Base-by-base conservation (phyloP, 2,888 invertebrate genomes). In the Cryptophagus acutangulus region DNA sequence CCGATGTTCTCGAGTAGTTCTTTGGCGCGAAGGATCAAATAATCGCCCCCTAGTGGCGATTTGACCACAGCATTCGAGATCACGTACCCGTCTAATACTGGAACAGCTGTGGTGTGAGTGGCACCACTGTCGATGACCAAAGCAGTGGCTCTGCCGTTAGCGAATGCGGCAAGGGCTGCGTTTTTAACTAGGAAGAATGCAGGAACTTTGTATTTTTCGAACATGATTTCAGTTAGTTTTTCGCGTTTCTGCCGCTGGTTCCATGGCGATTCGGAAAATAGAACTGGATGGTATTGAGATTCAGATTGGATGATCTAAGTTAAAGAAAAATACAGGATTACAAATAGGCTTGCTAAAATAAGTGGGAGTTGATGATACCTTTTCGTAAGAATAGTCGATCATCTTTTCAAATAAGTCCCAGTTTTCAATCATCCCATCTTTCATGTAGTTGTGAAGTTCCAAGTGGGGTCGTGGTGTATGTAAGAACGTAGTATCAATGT, bases 351-450 rank as follows among this genome's bases (percentile, higher is more conserved):
- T 34, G 10, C 3, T 26, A 16, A 34, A 15, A 14, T 2, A 10
- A 26, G 3, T 12, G n/a, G n/a, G n/a, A n/a, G n/a, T n/a, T n/a
- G n/a, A n/a, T n/a, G n/a, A n/a, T 52, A 77, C 81, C 72, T 91
- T 90, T 28, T 86, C 81, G 65, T 97, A 97, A 1, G 92, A 87
- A 67, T 97, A 92, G 64, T 99, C 95, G 16, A 89, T 71, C 58
- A 96, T 87, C 70, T 93, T 90, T 71, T 99, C 99, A 71, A 99
- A 99, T 45, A 95, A 73, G 63, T 97, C 96, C 97, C 97, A 99
- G 69, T 99, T 95, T 59, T 99, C 97, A 31, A 99, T 87, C 84
- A 96, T 94, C 33, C 97, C 95, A 56, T 97, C 97, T 66, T 96
- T 96, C 83, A 99, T 89, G 65, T 92, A 97, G 2, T 85, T 87